Evolutionary conservation across 2,888 invertebrate species (phyloP).

Genomic region (Notodromas monacha): DNA sequence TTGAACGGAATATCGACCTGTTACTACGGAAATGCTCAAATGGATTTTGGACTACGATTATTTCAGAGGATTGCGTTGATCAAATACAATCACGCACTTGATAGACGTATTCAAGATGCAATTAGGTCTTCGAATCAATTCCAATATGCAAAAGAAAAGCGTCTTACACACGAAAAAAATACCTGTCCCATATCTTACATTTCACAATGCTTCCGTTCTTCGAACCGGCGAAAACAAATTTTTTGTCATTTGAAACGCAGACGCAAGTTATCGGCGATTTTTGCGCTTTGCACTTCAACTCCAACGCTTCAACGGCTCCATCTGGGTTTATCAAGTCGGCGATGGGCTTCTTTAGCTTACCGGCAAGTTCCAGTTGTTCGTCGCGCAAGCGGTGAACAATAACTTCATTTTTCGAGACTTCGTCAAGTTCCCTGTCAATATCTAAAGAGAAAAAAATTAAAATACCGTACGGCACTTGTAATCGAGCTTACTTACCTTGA

Average conservation of each 20-base stretch:
- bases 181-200: slow-evolving; percentile 22
- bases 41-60: too few species aligned
- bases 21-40: too few species aligned
- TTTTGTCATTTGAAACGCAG: slow-evolving; percentile 36
- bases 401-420: slow-evolving; percentile 22
- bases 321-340: slow-evolving; percentile 24
- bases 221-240: slow-evolving; percentile 41
- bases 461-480: background rate
- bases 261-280: slow-evolving; percentile 42
- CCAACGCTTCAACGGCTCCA: slow-evolving; percentile 16
- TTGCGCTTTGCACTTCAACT: slow-evolving; percentile 41
- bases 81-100: too few species aligned
- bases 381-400: slow-evolving; percentile 41
- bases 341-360: slow-evolving; percentile 36
- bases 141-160: too few species aligned
- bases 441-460: too few species aligned
- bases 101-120: too few species aligned
- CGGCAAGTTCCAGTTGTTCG: slow-evolving; percentile 54
- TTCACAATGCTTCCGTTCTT: slow-evolving; percentile 63
- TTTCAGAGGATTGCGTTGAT: too few species aligned
- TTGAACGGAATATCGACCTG: too few species aligned
- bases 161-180: slow-evolving; percentile 2
- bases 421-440: too few species aligned
- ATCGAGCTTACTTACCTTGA: slow-evolving; percentile 22
- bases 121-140: too few species aligned